Base-by-base conservation (phyloP, 1,140 invertebrate species). In the Drosophila nebulosa region DNA sequence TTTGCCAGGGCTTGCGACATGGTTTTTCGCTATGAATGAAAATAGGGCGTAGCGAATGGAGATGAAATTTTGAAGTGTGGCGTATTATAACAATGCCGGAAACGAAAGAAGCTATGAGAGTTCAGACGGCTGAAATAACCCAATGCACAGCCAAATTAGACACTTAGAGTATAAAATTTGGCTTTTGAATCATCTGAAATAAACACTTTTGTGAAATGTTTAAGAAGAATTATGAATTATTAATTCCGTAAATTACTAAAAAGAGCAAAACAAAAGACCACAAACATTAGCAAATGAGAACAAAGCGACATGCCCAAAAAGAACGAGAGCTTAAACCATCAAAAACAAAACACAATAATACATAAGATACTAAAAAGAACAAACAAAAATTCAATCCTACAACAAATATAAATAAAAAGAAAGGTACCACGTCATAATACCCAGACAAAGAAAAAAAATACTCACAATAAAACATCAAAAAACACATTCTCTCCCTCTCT, bases 11-110 rank as follows among this genome's bases (percentile, higher is more conserved):
- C n/a, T 21, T 21, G 39, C 42, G 9, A 53, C 24, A 22, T 5
- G 51, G 14, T 46, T 46, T 46, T 46, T 46, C 16, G 39, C 39
- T 46, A 46, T 46, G 39, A 46, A 3, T 46, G 12, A 57, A 57
- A 1, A 22, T 22, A 12, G 67, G 21, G n/a, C n/a, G 7, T 46
- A 46, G 56, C 30, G 35, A 56, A 26, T 53, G 18, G 22, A 14
- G 7, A 42, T 16, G 63, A 55, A 35, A 52, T 50, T n/a, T 62
- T 55, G 58, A 53, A 35, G 36, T 60, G 35, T 30, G 35, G 16
- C 65, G 27, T 60, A 63, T 39, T 69, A 78, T 81, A 88, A 78
- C 78, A 81, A 86, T 71, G 68, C 83, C 81, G 81, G 81, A 85
- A 85, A 85, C 73, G 81, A 77, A 80, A 85, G 73, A 60, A 60